phyloP scores from a whole-genome alignment of 1,140 invertebrate species.

The Cheumatopsyche charites region DNA sequence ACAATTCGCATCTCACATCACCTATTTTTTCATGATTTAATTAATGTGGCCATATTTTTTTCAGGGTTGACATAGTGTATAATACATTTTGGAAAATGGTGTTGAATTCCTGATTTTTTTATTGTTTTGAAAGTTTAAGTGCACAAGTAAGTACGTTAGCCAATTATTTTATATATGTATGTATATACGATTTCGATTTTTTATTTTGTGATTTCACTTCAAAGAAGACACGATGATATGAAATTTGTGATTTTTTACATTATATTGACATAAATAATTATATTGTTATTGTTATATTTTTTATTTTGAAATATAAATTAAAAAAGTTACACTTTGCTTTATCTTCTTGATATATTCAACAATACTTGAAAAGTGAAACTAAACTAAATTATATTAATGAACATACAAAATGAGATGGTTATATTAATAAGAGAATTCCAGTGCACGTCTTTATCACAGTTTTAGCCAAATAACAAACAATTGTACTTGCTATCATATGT shows the following conservation, averaged over 20 bases:
- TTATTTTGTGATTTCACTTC: slow-evolving; percentile 4
- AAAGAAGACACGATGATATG: neutral
- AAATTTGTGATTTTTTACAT: neutral
- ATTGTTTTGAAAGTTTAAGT: neutral
- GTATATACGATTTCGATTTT: slow-evolving; percentile 1
- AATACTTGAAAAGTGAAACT: too few species aligned
- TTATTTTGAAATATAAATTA: slow-evolving; percentile 18
- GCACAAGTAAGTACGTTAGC: neutral
- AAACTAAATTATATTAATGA: too few species aligned
- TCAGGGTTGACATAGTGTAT: slow-evolving; percentile 41
- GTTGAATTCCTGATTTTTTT: slow-evolving; percentile 34
- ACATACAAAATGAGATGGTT: too few species aligned
- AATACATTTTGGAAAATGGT: slow-evolving; percentile 38
- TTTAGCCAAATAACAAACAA: too few species aligned
- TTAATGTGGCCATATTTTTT: slow-evolving; percentile 27
- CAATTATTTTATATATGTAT: slow-evolving; percentile 17
- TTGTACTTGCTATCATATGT: too few species aligned
- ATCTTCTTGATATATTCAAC: too few species aligned
- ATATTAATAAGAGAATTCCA: too few species aligned
- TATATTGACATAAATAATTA: neutral
- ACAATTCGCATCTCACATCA: too few species aligned
- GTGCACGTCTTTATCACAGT: too few species aligned
- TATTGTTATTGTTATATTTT: slow-evolving; percentile 16
- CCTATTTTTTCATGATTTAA: too few species aligned
- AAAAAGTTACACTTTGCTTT: too few species aligned